Conservation (phyloP, 1,140 invertebrate genomes). For the Medauroidea extradentata region DNA sequence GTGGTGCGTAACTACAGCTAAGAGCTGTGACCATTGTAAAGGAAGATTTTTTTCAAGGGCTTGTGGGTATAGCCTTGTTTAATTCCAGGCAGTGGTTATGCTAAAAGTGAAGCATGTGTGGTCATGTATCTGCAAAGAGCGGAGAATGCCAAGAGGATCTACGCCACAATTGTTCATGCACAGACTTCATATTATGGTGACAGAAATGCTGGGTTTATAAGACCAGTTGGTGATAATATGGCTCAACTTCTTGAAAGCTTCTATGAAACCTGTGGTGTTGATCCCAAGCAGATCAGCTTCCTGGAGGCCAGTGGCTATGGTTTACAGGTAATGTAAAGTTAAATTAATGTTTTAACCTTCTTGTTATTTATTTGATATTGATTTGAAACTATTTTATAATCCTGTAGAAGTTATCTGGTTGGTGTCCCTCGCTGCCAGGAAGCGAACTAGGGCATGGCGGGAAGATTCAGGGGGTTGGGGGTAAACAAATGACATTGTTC, state of each 20-base stretch:
- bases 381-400: not conserved
- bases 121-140: slow-evolving; percentile 52
- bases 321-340: slow-evolving; percentile 1
- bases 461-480: no score
- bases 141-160: slow-evolving; percentile 50
- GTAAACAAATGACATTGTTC: no score
- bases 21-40: no score
- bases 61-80: no score
- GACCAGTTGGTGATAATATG: not conserved
- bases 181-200: slow-evolving; percentile 34
- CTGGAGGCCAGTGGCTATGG: slow-evolving; percentile 91
- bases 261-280: slow-evolving; percentile 77
- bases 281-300: slow-evolving; percentile 66
- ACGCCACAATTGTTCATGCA: slow-evolving; percentile 54
- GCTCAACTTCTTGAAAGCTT: slow-evolving; percentile 66
- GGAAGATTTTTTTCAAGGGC: no score
- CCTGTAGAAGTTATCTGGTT: not conserved
- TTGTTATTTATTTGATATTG: not conserved
- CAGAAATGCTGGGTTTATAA: slow-evolving; percentile 42
- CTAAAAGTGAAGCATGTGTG: slow-evolving; percentile 53
- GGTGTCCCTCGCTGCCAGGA: no score
- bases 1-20: no score
- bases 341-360: not conserved
- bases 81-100: slow-evolving; percentile 52
- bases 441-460: no score